Conservation (phyloP, 53 echinoderm and acorn worm species). For the Henricia sp. region DNA sequence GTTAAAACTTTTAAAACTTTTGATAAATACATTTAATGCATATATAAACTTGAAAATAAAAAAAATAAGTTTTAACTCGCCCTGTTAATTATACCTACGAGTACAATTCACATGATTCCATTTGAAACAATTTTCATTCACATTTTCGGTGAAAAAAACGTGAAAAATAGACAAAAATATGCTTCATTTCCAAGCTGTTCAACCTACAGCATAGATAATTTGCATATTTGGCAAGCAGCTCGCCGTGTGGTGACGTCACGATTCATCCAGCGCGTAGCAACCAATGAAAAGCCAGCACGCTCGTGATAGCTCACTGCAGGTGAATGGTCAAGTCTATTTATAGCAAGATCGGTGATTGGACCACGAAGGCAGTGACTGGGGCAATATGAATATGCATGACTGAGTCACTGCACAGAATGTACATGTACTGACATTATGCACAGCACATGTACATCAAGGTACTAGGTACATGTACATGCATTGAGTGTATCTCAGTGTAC, state of each 20-base stretch:
- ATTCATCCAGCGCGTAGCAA: conserved; percentile 1
- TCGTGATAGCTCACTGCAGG: conserved; percentile 30
- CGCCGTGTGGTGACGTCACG: conserved; percentile 65
- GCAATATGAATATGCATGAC: conserved; percentile 29
- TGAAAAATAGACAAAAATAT: conserved; percentile 38
- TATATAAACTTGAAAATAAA: conserved; percentile 32
- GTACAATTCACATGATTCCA: conserved; percentile 23
- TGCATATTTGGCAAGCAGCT: conserved; percentile 73
- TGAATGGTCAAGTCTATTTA: conserved; percentile 56
- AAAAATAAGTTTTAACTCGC: conserved; percentile 5
- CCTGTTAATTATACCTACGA: background rate
- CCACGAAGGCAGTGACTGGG: background rate
- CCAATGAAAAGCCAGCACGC: conserved; percentile 54
- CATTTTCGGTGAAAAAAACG: conserved; percentile 70
- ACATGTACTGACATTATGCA: background rate
- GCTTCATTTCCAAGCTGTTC: conserved; percentile 49
- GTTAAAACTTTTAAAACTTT: conserved; percentile 67
- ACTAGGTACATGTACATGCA: background rate
- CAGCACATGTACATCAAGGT: background rate
- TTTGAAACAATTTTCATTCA: conserved; percentile 14
- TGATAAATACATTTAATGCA: conserved; percentile 12
- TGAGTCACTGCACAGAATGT: background rate
- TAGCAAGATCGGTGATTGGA: conserved; percentile 41
- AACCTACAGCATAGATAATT: conserved; percentile 62
- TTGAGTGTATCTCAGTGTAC: background rate